Percentiles rank a stretch among this genome's conserved stretches.
Evolutionary conservation across 2,113 vertebrate genomes (phyloP).

Genomic region (Amphilophus citrinellus): DNA sequence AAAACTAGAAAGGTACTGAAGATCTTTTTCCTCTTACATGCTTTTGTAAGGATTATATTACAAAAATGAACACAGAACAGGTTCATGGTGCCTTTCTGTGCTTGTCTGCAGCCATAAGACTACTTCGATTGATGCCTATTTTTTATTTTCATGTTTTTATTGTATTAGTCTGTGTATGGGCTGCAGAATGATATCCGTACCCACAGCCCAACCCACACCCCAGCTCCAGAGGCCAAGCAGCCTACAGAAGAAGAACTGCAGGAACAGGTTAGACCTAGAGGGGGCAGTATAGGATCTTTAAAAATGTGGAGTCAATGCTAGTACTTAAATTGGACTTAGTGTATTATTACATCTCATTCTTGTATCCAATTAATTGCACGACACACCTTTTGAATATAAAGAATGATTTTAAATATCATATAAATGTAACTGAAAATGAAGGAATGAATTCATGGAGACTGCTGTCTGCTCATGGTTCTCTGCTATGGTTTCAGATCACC

Average conservation of each 20-base stretch:
- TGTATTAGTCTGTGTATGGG: slow-evolving; percentile 91
- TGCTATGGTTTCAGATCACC: slow-evolving; percentile 90
- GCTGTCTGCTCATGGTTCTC: slow-evolving; percentile 10
- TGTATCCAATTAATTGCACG: background rate
- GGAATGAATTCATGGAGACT: background rate
- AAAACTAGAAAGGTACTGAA: slow-evolving; percentile 94
- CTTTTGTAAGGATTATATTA: background rate
- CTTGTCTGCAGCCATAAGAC: background rate
- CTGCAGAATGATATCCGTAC: slow-evolving; percentile 95
- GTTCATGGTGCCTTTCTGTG: background rate
- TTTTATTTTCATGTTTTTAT: background rate
- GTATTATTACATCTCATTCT: background rate
- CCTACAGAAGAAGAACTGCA: slow-evolving; percentile 94
- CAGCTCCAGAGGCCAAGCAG: slow-evolving; percentile 91
- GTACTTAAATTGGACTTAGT: background rate
- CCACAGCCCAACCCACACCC: slow-evolving; percentile 94
- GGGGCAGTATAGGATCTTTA: background rate
- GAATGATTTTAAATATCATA: background rate
- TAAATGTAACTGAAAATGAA: background rate
- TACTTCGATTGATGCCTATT: background rate
- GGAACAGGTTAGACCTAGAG: slow-evolving; percentile 85
- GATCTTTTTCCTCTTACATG: background rate
- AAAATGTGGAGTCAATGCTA: background rate
- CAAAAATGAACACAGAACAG: background rate
- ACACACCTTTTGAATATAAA: background rate